phyloP scores from a whole-genome alignment of 2,888 invertebrate species.

The Diarsia dahlii region DNA sequence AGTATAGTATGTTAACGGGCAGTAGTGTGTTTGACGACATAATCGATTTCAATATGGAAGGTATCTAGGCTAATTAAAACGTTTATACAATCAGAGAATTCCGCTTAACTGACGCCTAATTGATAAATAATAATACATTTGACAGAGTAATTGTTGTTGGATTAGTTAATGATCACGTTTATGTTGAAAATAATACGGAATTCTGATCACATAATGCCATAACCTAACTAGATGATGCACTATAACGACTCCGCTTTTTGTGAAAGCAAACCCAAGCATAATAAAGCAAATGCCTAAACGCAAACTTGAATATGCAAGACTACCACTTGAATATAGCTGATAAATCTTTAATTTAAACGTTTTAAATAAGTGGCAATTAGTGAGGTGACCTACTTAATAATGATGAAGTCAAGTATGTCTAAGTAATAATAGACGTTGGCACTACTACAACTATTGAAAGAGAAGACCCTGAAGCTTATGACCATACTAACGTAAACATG shows the following conservation, averaged over 20 bases:
- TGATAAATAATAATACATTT: constrained; percentile 35
- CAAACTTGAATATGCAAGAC: neutral
- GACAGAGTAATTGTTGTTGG: neutral
- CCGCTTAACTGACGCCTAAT: constrained; percentile 34
- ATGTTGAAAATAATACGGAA: neutral
- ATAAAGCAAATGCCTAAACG: neutral
- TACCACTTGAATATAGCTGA: neutral
- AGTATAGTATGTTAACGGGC: constrained; percentile 31
- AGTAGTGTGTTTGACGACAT: constrained; percentile 45
- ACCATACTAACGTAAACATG: too few species aligned
- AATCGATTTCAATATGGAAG: constrained; percentile 55
- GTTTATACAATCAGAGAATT: constrained; percentile 35
- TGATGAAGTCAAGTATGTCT: neutral
- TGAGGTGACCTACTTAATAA: neutral
- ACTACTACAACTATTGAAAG: neutral
- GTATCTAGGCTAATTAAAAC: constrained; percentile 57
- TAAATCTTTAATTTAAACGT: neutral
- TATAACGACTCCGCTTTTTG: neutral
- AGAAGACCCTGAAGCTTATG: neutral
- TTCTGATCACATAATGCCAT: constrained; percentile 1
- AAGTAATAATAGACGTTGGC: neutral
- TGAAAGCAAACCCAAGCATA: neutral
- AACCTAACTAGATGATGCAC: neutral
- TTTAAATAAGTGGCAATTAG: neutral
- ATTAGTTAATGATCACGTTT: constrained; percentile 10